Base-by-base conservation (phyloP, 2,888 invertebrate species). In the Danaus chrysippus region DNA sequence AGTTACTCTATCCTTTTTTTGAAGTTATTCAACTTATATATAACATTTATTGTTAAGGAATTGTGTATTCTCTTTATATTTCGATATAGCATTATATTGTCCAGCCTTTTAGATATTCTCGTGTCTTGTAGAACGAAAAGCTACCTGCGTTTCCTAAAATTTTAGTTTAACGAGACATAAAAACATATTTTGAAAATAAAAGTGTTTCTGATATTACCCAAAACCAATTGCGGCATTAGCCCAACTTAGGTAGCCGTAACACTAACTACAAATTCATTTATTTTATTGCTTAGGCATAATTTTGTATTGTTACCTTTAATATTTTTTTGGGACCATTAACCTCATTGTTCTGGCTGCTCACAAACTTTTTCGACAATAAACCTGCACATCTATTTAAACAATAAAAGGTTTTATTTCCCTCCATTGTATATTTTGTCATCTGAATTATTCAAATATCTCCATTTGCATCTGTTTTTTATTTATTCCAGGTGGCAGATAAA, bases 271-370 rank as follows among this genome's bases (percentile, higher is more conserved):
- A 61, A 66, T 67, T 66, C 64, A 66, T 64, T 63, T 65, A 79
- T 81, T 83, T 82, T 82, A 76, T 79, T 74, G 75, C 76, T 72
- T 74, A 78, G 73, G 74, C 73, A 70, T 75, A 75, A 76, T 73
- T 73, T 68, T 69, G 77, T 76, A 81, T 86, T 86, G 86, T 87
- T 78, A 82, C 78, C 75, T 79, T 76, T 75, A 73, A 79, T 76
- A 77, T 81, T 82, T 79, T 83, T 75, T 75, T 76, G 70, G 71
- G 71, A 68, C 73, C 73, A 72, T 76, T 79, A 83, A 79, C 84
- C 80, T 83, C 86, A 82, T 79, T 77, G 75, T 75, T 77, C 73
- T 80, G 83, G 84, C 77, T 80, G 79, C 83, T 81, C 82, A 74
- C 76, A 60, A 75, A 77, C 76, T 78, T 69, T 81, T 74, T 81